Percentiles rank a stretch among this genome's conserved stretches.
phyloP scores from a whole-genome alignment of 2,888 invertebrate species.

The Girardia tigrina region DNA sequence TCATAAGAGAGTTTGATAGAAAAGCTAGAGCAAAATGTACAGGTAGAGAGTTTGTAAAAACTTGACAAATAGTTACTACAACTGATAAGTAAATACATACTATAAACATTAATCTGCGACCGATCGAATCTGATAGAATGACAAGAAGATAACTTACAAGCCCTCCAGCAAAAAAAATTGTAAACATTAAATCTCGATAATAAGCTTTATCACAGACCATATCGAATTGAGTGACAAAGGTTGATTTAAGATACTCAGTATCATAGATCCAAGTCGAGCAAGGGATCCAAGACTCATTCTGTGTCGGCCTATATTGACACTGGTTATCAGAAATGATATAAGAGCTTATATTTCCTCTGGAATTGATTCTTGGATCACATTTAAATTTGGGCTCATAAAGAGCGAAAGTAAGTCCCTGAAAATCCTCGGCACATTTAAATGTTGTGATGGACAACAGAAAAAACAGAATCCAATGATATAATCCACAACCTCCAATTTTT shows the following conservation, averaged over 20 bases:
- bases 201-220: background rate
- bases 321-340: background rate
- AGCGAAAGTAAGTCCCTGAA: background rate
- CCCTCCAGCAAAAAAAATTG: background rate
- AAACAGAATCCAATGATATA: background rate
- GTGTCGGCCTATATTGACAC: background rate
- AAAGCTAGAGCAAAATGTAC: background rate
- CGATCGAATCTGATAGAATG: background rate
- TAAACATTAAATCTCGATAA: background rate
- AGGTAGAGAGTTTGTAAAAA: background rate
- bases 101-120: background rate
- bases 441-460: background rate
- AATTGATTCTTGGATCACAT: background rate
- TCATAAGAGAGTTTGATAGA: background rate
- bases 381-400: background rate
- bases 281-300: background rate
- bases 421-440: background rate
- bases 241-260: background rate
- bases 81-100: background rate
- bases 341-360: background rate
- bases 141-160: background rate
- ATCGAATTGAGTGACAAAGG: background rate
- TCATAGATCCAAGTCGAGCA: background rate
- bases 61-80: background rate
- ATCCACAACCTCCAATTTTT: background rate